Conservation (phyloP, 2,797 vertebrate genomes). For the Tamandua tetradactyla region DNA sequence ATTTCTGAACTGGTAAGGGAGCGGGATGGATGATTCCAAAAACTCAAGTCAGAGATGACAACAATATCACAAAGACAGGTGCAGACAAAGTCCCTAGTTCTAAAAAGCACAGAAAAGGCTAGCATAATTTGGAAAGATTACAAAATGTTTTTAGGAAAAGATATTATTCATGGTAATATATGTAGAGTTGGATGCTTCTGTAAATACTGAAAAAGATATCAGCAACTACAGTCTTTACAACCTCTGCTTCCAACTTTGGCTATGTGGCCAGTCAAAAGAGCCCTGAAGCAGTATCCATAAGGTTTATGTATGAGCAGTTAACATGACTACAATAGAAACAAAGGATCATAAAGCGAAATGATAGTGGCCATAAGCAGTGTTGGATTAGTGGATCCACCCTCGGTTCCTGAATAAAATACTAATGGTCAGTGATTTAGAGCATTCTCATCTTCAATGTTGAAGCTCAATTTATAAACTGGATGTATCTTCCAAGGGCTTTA, state of each 20-base stretch:
- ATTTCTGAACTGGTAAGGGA: neutral
- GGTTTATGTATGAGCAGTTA: neutral
- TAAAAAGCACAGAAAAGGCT: neutral
- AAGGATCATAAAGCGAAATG: neutral
- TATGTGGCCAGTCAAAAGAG: neutral
- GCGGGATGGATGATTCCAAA: neutral
- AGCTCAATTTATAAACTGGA: neutral
- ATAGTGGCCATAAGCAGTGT: neutral
- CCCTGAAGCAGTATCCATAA: neutral
- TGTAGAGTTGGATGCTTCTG: neutral
- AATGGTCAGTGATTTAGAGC: neutral
- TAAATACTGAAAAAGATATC: neutral
- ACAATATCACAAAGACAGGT: neutral
- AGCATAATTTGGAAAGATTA: neutral
- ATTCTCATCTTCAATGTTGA: neutral
- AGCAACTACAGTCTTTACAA: neutral
- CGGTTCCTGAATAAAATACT: neutral
- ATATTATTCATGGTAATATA: neutral
- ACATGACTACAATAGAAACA: neutral
- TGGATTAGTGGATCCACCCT: neutral
- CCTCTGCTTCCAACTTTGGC: neutral
- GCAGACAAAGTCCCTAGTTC: neutral
- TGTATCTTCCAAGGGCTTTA: neutral
- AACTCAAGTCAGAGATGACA: neutral
- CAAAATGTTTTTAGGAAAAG: neutral